phyloP scores from a whole-genome alignment of 1,140 invertebrate genomes.

The Drosophila littoralis region DNA sequence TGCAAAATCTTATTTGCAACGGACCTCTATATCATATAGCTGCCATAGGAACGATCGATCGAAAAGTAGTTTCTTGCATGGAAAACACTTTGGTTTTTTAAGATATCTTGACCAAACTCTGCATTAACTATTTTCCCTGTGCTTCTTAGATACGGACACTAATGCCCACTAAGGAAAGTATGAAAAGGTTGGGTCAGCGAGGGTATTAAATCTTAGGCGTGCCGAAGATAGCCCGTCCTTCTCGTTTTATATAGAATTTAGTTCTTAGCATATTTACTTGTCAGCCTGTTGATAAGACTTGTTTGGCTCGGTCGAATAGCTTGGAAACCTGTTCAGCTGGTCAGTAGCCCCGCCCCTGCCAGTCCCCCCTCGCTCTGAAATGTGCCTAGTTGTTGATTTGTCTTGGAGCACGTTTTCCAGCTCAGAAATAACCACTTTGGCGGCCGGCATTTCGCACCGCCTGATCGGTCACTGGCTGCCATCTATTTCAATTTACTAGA shows the following conservation, averaged over 20 bases:
- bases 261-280: not conserved
- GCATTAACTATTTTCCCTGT: no score
- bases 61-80: no score
- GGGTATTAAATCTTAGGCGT: no score
- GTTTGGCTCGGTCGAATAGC: conserved; percentile 6
- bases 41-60: no score
- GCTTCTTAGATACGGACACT: no score
- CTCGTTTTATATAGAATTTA: not conserved
- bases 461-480: conserved; percentile 5
- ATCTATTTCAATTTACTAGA: conserved; percentile 55
- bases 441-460: conserved; percentile 59
- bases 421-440: conserved; percentile 60
- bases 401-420: conserved; percentile 42
- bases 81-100: no score
- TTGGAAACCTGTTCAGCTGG: conserved; percentile 32
- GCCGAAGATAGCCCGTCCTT: no score
- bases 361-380: not conserved
- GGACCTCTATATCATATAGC: no score
- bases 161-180: no score
- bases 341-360: not conserved
- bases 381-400: conserved; percentile 8
- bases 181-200: no score
- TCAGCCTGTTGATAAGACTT: conserved; percentile 33
- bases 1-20: no score
- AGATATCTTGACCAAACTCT: no score